These are phyloP conservation scores for Nestor notabilis DNA, from an alignment of 2,113 vertebrate genomes.

Conservation along the genomic window DNA sequence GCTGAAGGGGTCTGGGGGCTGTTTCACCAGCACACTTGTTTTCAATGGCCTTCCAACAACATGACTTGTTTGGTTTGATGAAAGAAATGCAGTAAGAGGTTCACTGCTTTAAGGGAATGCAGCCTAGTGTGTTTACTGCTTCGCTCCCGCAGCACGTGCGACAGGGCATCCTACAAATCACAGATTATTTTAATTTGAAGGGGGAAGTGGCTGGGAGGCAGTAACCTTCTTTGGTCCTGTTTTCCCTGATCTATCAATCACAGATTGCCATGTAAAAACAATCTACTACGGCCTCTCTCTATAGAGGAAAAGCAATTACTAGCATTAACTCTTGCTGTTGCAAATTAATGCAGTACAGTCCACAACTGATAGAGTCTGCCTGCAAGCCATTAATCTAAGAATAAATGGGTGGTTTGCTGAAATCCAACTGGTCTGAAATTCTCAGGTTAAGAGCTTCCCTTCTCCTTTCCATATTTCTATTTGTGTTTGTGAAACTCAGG, in stretches of 20 bases:
- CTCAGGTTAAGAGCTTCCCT: background rate
- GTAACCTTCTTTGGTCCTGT: conserved; percentile 59
- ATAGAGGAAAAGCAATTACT: conserved; percentile 46
- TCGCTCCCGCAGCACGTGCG: background rate
- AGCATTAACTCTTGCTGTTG: conserved; percentile 53
- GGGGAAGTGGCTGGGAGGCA: conserved; percentile 29
- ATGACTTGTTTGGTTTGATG: conserved; percentile 29
- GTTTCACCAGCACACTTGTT: conserved; percentile 49
- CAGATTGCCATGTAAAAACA: conserved; percentile 48
- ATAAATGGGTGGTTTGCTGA: background rate
- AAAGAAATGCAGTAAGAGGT: conserved; percentile 45
- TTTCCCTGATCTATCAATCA: conserved; percentile 66
- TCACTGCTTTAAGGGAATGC: conserved; percentile 45
- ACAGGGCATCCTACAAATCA: conserved; percentile 40
- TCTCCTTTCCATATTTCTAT: background rate
- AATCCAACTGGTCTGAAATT: background rate
- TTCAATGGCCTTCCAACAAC: conserved; percentile 41
- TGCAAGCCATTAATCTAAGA: background rate
- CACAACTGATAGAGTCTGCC: background rate
- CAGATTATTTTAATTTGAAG: conserved; percentile 56
- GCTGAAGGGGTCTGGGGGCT: conserved; percentile 56
- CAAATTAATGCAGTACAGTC: conserved; percentile 50
- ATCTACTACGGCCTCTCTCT: conserved; percentile 26
- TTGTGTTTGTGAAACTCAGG: background rate
- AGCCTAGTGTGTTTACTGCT: conserved; percentile 19